Evolutionary conservation across 1,140 invertebrate genomes (phyloP).

Genomic region (Agrypnia vestita): DNA sequence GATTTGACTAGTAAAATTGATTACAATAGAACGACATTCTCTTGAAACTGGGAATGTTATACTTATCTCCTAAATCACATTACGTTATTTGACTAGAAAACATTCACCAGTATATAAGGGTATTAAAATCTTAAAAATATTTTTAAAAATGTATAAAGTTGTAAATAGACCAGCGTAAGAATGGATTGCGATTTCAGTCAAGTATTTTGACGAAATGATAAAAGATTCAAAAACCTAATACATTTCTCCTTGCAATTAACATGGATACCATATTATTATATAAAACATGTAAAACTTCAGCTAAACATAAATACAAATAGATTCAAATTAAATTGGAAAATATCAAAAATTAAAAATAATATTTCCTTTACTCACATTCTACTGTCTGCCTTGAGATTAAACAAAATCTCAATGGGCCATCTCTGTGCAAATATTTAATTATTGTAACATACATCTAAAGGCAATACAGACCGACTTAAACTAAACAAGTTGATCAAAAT

Average conservation of each 20-base stretch:
- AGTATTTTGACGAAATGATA: conserved; percentile 9
- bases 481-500: no score
- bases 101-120: conserved; percentile 41
- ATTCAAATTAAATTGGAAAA: no score
- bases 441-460: no score
- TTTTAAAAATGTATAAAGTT: conserved; percentile 32
- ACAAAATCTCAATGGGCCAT: no score
- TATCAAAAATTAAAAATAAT: no score
- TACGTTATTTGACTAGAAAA: conserved; percentile 52
- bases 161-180: not conserved
- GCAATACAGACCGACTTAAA: no score
- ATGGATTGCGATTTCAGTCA: conserved; percentile 27
- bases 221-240: no score
- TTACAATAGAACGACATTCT: conserved; percentile 14
- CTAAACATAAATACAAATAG: not conserved
- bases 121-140: conserved; percentile 32
- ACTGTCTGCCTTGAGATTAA: no score
- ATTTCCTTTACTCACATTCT: no score
- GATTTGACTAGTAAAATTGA: conserved; percentile 37
- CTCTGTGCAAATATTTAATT: no score
- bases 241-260: not conserved
- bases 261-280: not conserved
- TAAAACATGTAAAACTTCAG: not conserved
- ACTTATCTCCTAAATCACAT: conserved; percentile 52
- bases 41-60: not conserved